A percentile compares a stretch with the other conserved stretches of the same genome.
These are phyloP conservation scores for Halotydeus destructor DNA, from an alignment of 1,140 invertebrate species.

Conservation along the genomic window DNA sequence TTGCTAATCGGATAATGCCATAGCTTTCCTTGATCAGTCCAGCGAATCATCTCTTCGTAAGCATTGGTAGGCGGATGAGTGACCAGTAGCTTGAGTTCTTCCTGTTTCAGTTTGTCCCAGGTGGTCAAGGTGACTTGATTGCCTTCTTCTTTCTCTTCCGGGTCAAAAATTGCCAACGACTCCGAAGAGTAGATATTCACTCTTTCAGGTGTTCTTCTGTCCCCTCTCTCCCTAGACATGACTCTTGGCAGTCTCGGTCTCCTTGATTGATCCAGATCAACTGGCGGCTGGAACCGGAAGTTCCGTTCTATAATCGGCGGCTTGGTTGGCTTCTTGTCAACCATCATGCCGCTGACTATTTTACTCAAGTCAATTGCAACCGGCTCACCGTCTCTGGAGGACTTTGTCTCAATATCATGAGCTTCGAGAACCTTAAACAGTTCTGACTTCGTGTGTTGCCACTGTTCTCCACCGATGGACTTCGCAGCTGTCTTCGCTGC, in stretches of 20 bases:
- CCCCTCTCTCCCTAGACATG: neutral
- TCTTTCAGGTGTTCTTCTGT: neutral
- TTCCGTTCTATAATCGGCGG: neutral
- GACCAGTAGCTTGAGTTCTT: constrained; percentile 38
- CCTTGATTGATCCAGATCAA: neutral
- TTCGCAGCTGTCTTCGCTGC: constrained; percentile 5
- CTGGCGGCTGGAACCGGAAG: neutral
- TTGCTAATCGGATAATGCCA: constrained; percentile 97
- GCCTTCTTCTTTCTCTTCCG: neutral
- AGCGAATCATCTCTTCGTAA: constrained; percentile 73
- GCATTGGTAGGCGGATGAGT: constrained; percentile 57
- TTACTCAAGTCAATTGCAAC: neutral
- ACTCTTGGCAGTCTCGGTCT: neutral
- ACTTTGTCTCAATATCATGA: constrained; percentile 3
- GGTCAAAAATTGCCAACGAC: constrained; percentile 6
- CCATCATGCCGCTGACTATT: neutral
- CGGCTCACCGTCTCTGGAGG: constrained; percentile 1
- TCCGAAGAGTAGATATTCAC: constrained; percentile 1
- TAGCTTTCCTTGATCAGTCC: constrained; percentile 81
- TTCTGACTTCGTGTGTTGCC: constrained; percentile 4
- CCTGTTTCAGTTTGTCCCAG: constrained; percentile 42
- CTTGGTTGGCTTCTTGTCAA: neutral
- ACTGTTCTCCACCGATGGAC: neutral
- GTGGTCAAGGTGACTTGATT: neutral
- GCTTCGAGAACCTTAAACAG: constrained; percentile 2